Evolutionary conservation across 1,140 invertebrate genomes (phyloP).

Genomic region (Hyles vespertilio): DNA sequence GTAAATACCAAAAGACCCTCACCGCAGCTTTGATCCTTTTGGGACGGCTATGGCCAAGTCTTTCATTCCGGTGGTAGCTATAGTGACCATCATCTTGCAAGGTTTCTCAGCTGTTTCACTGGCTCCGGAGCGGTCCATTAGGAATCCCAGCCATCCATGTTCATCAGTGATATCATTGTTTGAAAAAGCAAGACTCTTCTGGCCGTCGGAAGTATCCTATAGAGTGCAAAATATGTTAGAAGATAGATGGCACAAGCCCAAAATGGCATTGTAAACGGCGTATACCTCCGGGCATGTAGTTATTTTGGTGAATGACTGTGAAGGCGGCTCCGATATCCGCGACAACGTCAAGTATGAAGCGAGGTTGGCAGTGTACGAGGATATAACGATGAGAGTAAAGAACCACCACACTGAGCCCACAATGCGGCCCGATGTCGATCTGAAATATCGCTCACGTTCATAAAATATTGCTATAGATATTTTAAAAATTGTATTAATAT

Average conservation of each 20-base stretch:
- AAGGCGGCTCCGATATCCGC: conserved; percentile 88
- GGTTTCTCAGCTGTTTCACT: conserved; percentile 15
- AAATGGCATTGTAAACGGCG: conserved; percentile 2
- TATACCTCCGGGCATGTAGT: conserved; percentile 51
- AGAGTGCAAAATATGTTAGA: conserved; percentile 12
- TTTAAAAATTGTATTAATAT: too few species aligned
- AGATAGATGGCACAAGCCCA: neutral
- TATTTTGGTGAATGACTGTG: conserved; percentile 36
- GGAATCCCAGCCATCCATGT: conserved; percentile 30
- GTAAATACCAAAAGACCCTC: conserved; percentile 20
- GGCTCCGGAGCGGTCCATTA: conserved; percentile 18
- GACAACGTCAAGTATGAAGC: conserved; percentile 96
- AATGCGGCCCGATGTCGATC: conserved; percentile 93
- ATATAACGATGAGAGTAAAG: conserved; percentile 97
- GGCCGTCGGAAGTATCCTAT: conserved; percentile 29
- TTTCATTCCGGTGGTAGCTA: conserved; percentile 36
- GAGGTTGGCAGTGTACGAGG: conserved; percentile 98
- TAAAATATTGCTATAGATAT: neutral
- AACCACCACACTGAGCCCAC: conserved; percentile 99
- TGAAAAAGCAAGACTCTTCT: conserved; percentile 13
- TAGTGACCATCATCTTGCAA: conserved; percentile 40
- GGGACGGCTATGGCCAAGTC: conserved; percentile 59
- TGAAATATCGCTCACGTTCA: conserved; percentile 49
- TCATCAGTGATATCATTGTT: conserved; percentile 22
- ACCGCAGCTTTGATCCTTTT: conserved; percentile 58